A percentile compares a stretch with the other conserved stretches of the same genome.
These are phyloP conservation scores for Amia ocellicauda DNA, from an alignment of 2,113 vertebrate species.

Conservation along the genomic window DNA sequence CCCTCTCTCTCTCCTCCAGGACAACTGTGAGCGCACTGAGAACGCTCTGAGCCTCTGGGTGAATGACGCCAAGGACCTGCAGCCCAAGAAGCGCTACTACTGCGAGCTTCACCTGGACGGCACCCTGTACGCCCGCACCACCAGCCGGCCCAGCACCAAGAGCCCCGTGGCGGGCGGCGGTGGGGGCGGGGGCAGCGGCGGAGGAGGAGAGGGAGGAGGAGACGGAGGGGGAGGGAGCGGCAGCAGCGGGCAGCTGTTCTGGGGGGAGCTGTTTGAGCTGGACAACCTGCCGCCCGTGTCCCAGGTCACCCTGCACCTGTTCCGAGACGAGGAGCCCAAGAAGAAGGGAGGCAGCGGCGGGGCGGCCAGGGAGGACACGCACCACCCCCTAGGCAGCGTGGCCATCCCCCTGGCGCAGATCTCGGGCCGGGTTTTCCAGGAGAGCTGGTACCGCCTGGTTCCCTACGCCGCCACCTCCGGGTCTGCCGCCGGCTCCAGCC, in stretches of 20 bases:
- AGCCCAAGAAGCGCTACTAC: slow-evolving; percentile 67
- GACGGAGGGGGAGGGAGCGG: slow-evolving; percentile 36
- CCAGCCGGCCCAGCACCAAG: slow-evolving; percentile 57
- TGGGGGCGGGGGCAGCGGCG: slow-evolving; percentile 32
- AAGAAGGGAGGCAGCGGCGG: slow-evolving; percentile 68
- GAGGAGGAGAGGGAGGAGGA: slow-evolving; percentile 29
- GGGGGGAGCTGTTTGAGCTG: slow-evolving; percentile 85
- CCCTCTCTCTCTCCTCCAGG: slow-evolving; percentile 54
- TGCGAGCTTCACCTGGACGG: slow-evolving; percentile 84
- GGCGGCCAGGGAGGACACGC: slow-evolving; percentile 57
- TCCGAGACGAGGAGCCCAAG: slow-evolving; percentile 70
- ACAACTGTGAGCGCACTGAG: slow-evolving; percentile 80
- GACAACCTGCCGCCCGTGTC: slow-evolving; percentile 74
- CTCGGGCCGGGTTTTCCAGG: slow-evolving; percentile 61
- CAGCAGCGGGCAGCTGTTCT: slow-evolving; percentile 63
- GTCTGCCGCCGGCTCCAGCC: slow-evolving; percentile 35
- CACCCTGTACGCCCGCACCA: slow-evolving; percentile 78
- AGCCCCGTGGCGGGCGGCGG: slow-evolving; percentile 45
- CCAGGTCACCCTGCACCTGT: slow-evolving; percentile 74
- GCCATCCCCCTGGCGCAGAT: slow-evolving; percentile 64
- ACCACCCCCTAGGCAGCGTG: slow-evolving; percentile 66
- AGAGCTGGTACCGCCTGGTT: slow-evolving; percentile 74
- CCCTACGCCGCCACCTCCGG: slow-evolving; percentile 43
- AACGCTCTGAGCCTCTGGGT: slow-evolving; percentile 84
- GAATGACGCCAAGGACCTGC: slow-evolving; percentile 83